Evolutionary conservation across 2,113 vertebrate genomes (phyloP).

Genomic region (Emydocephalus ijimae): DNA sequence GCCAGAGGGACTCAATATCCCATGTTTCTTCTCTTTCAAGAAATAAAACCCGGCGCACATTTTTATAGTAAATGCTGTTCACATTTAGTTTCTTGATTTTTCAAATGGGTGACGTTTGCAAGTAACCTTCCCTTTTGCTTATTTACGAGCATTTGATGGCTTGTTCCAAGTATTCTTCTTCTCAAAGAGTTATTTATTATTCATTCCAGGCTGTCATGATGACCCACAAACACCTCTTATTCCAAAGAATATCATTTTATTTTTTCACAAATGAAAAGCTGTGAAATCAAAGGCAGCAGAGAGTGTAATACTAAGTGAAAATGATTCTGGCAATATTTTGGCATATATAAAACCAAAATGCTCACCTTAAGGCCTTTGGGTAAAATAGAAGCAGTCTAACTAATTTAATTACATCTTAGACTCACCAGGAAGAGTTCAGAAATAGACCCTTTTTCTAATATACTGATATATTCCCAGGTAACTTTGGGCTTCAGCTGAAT

Average conservation of each 20-base stretch:
- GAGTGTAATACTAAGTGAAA: constrained; percentile 7
- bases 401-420: constrained; percentile 29
- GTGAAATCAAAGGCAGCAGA: constrained; percentile 26
- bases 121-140: background rate
- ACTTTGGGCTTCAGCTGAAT: background rate
- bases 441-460: background rate
- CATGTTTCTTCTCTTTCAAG: background rate
- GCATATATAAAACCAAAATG: constrained; percentile 19
- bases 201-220: constrained; percentile 17
- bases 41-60: background rate
- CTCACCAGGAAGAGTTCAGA: background rate
- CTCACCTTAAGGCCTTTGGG: constrained; percentile 29
- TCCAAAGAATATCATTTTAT: background rate
- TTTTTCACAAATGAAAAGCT: constrained; percentile 28
- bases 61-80: background rate
- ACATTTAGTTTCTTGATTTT: background rate
- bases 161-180: constrained; percentile 16
- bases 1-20: constrained; percentile 6
- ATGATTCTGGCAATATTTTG: constrained; percentile 19
- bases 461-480: background rate
- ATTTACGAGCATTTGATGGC: constrained; percentile 2
- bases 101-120: constrained; percentile 8
- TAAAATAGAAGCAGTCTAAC: constrained; percentile 20
- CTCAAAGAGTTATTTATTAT: constrained; percentile 2
- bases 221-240: constrained; percentile 9